A percentile compares a stretch with the other conserved stretches of the same genome.
Conservation (phyloP, 2,113 vertebrate genomes). For the Setophaga coronata region DNA sequence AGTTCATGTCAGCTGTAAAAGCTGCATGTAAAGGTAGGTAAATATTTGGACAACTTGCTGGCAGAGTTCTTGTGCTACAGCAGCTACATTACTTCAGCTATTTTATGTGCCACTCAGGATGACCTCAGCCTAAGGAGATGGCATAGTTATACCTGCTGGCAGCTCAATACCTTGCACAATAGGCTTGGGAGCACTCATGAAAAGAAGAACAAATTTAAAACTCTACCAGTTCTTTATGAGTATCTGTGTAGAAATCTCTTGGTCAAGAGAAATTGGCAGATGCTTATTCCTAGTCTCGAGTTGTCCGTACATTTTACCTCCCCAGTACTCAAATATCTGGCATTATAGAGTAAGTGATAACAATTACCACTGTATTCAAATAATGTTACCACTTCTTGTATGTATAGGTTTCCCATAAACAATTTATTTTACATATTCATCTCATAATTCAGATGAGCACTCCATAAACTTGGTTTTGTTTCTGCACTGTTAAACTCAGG, state of each 20-base stretch:
- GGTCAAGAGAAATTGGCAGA: background rate
- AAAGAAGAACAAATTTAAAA: background rate
- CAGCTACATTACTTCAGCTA: background rate
- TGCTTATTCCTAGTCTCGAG: background rate
- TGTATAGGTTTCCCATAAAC: background rate
- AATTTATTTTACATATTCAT: background rate
- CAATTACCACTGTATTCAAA: background rate
- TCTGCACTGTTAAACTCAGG: background rate
- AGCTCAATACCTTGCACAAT: background rate
- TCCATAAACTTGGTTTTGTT: background rate
- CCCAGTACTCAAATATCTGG: background rate
- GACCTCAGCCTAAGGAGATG: background rate
- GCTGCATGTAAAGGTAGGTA: conserved; percentile 25
- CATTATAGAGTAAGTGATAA: background rate
- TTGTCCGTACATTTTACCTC: background rate
- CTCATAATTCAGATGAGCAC: background rate
- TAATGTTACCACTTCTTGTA: background rate
- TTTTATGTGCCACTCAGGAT: background rate
- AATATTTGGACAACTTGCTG: conserved; percentile 60
- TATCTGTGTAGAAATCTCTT: background rate
- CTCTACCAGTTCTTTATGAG: background rate
- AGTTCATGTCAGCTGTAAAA: conserved; percentile 7
- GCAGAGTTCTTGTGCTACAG: background rate
- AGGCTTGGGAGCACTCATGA: background rate
- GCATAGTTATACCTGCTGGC: background rate